A percentile compares a stretch with the other conserved stretches of the same genome.
These are phyloP conservation scores for Potorous gilbertii DNA, from an alignment of 2,797 vertebrate species.

Conservation along the genomic window DNA sequence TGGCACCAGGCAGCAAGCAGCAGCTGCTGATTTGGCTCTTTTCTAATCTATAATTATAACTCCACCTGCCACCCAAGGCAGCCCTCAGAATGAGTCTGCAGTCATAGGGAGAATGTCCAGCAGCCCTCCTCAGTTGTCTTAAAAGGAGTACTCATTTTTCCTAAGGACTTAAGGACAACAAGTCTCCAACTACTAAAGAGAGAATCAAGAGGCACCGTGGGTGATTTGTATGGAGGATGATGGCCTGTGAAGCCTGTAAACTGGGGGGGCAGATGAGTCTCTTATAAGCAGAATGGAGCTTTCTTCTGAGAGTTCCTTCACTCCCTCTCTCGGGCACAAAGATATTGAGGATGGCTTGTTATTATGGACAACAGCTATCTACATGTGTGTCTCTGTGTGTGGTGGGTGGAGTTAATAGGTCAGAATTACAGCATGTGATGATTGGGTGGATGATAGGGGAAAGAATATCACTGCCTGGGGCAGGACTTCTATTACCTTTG, in stretches of 20 bases:
- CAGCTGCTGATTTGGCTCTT: constrained; percentile 89
- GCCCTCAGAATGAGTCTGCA: constrained; percentile 78
- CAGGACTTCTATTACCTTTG: background rate
- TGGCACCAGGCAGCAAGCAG: constrained; percentile 84
- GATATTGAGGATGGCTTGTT: background rate
- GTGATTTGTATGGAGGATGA: constrained; percentile 53
- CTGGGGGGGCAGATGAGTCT: constrained; percentile 20
- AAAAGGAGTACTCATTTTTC: constrained; percentile 53
- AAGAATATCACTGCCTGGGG: background rate
- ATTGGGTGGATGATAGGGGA: background rate
- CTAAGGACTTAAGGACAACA: constrained; percentile 3
- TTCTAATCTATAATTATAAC: constrained; percentile 89
- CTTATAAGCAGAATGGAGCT: constrained; percentile 43
- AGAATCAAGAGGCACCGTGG: constrained; percentile 23
- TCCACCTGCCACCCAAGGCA: constrained; percentile 83
- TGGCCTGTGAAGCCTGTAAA: constrained; percentile 22
- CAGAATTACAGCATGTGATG: background rate
- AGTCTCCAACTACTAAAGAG: constrained; percentile 7
- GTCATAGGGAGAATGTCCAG: constrained; percentile 56
- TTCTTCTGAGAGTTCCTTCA: constrained; percentile 14
- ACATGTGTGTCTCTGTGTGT: background rate
- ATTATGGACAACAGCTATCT: constrained; percentile 11
- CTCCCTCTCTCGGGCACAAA: background rate
- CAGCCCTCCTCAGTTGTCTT: constrained; percentile 63
- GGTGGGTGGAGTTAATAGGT: background rate